Evolutionary conservation across 2,797 vertebrate genomes (phyloP).

Genomic region (Cetoscarus ocellatus): DNA sequence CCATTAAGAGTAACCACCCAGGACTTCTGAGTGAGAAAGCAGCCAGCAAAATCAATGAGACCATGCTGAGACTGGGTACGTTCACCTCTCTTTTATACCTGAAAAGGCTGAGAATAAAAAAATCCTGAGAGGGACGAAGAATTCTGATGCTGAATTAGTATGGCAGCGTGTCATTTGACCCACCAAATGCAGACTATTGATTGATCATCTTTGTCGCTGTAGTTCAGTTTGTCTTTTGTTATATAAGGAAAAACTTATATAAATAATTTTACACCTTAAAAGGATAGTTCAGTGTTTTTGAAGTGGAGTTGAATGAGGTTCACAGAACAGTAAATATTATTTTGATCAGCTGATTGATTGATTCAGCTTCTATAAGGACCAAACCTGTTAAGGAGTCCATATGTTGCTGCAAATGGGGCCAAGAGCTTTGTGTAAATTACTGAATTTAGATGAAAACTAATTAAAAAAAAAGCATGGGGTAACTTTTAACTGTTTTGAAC

Average conservation of each 20-base stretch:
- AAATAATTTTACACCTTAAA: no score
- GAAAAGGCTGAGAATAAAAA: neutral
- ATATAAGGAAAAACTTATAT: neutral
- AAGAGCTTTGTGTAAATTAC: no score
- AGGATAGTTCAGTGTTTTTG: no score
- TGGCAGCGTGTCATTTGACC: neutral
- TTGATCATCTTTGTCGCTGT: neutral
- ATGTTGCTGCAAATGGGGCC: no score
- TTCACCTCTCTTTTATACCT: neutral
- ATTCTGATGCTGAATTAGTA: slow-evolving; percentile 3
- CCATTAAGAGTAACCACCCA: slow-evolving; percentile 98
- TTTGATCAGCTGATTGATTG: no score
- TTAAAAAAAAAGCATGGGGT: no score
- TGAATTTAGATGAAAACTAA: no score
- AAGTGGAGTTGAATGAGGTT: no score
- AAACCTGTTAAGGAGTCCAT: no score
- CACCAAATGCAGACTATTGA: slow-evolving; percentile 14
- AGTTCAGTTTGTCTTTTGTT: neutral
- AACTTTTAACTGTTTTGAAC: no score
- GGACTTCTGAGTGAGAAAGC: slow-evolving; percentile 97
- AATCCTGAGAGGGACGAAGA: neutral
- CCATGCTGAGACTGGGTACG: slow-evolving; percentile 96
- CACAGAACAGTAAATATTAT: no score
- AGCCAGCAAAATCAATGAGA: slow-evolving; percentile 98
- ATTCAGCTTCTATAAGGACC: no score